Conservation (phyloP, 2,113 vertebrate genomes). For the Gavialis gangeticus region DNA sequence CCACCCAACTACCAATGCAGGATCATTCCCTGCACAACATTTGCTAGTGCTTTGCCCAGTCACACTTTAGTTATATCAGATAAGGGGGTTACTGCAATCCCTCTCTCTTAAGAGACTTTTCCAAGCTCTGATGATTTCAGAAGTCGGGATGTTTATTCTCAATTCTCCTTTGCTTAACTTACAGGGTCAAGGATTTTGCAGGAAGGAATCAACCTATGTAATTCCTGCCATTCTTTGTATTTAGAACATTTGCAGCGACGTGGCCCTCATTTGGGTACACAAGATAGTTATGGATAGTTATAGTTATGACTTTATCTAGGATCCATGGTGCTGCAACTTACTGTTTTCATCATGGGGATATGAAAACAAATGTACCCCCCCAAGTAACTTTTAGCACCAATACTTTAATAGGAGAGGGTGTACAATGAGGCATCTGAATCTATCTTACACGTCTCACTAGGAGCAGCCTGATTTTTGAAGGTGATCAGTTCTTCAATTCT, state of each 20-base stretch:
- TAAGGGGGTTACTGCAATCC: background rate
- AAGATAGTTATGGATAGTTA: background rate
- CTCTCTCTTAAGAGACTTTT: background rate
- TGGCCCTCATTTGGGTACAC: background rate
- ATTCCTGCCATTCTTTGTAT: background rate
- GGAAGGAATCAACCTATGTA: too few species aligned
- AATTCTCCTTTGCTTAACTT: background rate
- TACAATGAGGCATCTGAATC: background rate
- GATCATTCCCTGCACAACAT: background rate
- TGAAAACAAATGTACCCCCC: background rate
- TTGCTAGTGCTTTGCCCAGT: background rate
- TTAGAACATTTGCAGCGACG: background rate
- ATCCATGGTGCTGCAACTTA: background rate
- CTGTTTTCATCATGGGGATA: background rate
- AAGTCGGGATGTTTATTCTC: background rate
- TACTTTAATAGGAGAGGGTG: background rate
- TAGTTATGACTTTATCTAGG: background rate
- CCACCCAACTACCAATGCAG: background rate
- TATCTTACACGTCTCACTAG: background rate
- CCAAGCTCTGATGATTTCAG: background rate
- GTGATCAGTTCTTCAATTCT: background rate
- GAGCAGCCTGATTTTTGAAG: background rate
- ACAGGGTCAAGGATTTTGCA: too few species aligned
- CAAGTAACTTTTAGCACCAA: background rate
- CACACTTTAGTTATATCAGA: background rate